A percentile compares a stretch with the other conserved stretches of the same genome.
Evolutionary conservation across 2,113 vertebrate genomes (phyloP).

Genomic region (Athene noctua): DNA sequence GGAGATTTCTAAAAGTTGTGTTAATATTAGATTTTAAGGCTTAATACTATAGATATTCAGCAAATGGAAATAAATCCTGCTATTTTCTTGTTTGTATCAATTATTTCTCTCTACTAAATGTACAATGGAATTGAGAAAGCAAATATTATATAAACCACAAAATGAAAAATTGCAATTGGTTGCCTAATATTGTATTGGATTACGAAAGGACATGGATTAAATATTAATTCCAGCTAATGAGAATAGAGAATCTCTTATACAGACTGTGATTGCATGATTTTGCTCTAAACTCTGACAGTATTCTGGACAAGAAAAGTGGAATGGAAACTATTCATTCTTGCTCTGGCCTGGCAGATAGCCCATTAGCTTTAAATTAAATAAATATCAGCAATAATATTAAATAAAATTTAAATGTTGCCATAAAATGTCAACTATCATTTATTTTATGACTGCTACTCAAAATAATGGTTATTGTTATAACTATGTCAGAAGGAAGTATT

Average conservation of each 20-base stretch:
- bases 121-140: neutral
- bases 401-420: conserved; percentile 67
- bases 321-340: conserved; percentile 44
- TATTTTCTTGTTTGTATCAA: neutral
- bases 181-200: neutral
- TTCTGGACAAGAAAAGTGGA: neutral
- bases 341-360: conserved; percentile 38
- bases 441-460: conserved; percentile 70
- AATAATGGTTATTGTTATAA: conserved; percentile 63
- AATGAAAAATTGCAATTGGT: neutral
- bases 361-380: conserved; percentile 72
- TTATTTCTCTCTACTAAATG: neutral
- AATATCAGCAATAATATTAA: conserved; percentile 71
- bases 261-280: neutral
- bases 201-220: neutral
- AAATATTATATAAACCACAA: neutral
- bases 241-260: neutral
- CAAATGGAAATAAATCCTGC: neutral
- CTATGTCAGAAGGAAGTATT: conserved; percentile 49
- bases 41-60: neutral
- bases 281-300: neutral
- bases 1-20: neutral
- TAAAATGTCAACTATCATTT: conserved; percentile 73
- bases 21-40: neutral
- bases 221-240: neutral